Conservation (phyloP, 2,797 vertebrate species). For the Apogon talboti region DNA sequence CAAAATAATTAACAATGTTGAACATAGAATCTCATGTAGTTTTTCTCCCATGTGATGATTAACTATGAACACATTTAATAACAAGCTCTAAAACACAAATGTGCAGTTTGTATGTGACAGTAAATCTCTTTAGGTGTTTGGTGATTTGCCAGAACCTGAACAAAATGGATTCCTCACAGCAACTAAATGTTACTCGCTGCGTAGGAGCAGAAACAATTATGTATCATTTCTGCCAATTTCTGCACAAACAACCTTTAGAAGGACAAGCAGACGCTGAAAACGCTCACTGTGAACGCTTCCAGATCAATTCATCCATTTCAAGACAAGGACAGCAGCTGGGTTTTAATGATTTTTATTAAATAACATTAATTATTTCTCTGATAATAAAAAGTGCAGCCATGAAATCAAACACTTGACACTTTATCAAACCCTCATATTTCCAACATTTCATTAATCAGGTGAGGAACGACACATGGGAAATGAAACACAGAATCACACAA, state of each 20-base stretch:
- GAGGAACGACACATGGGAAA: not conserved
- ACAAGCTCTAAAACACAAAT: no score
- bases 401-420: conserved; percentile 15
- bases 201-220: conserved; percentile 14
- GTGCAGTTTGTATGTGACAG: no score
- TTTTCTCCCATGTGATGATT: no score
- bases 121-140: conserved; percentile 17
- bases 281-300: not conserved
- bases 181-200: conserved; percentile 12
- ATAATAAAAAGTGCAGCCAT: conserved; percentile 46
- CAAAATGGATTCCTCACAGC: not conserved
- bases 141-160: not conserved
- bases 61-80: no score
- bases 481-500: conserved; percentile 10
- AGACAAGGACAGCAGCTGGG: not conserved
- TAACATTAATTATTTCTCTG: conserved; percentile 37
- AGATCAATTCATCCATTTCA: not conserved
- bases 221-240: not conserved
- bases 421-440: conserved; percentile 2
- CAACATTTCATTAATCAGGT: not conserved
- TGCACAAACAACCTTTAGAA: not conserved
- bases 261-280: not conserved
- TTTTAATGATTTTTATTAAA: conserved; percentile 53
- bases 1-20: no score
- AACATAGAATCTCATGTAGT: no score